Evolutionary conservation across 2,888 invertebrate species (phyloP).

Genomic region (Drosophila colorata): DNA sequence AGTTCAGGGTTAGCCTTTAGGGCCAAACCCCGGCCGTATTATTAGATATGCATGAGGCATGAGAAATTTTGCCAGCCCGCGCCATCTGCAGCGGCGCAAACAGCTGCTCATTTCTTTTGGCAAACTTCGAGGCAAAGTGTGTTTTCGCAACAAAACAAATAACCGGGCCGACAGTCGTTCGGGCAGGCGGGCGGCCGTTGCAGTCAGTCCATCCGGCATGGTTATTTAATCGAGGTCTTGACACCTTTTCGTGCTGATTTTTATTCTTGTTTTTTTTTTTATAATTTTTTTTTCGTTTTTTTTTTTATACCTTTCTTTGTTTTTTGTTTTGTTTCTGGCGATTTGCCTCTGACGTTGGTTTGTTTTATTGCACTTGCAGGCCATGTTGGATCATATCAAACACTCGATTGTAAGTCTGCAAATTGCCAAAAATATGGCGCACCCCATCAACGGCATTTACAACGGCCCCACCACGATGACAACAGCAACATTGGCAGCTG

Average conservation of each 20-base stretch:
- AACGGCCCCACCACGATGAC: constrained; percentile 87
- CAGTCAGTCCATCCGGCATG: constrained; percentile 20
- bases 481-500: constrained; percentile 45
- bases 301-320: constrained; percentile 2
- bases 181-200: neutral
- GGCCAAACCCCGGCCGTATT: constrained; percentile 23
- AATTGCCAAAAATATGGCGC: constrained; percentile 98
- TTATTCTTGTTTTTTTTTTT: neutral
- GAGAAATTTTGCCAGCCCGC: constrained; percentile 54
- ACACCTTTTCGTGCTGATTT: constrained; percentile 24
- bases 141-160: constrained; percentile 33
- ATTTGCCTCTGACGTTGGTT: constrained; percentile 1
- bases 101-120: constrained; percentile 68
- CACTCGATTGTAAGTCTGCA: constrained; percentile 99
- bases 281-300: neutral
- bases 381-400: constrained; percentile 98
- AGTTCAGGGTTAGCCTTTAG: constrained; percentile 65
- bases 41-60: constrained; percentile 59
- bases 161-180: neutral
- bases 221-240: constrained; percentile 48
- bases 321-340: neutral
- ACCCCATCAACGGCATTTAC: constrained; percentile 95
- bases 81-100: constrained; percentile 50
- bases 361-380: constrained; percentile 86
- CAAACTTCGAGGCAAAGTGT: constrained; percentile 53